phyloP scores from a whole-genome alignment of 2,797 vertebrate species.

The Oceanodroma leucorhoa region DNA sequence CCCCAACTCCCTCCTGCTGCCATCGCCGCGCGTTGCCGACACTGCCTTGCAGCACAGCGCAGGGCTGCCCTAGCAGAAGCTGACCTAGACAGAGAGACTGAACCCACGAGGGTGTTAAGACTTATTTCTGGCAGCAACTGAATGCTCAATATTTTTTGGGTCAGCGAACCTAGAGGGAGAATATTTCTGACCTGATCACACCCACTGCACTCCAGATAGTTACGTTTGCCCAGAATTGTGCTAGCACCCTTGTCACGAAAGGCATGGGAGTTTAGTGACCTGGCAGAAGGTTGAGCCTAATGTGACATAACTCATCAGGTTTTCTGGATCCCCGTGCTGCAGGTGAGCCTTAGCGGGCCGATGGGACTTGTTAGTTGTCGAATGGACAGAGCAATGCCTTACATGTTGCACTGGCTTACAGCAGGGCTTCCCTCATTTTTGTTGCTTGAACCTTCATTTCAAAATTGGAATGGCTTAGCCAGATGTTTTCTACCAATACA shows the following conservation, averaged over 20 bases:
- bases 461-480: not conserved
- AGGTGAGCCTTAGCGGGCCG: not conserved
- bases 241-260: not conserved
- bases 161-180: not conserved
- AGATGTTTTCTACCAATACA: not conserved
- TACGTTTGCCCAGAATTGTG: not conserved
- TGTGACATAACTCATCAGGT: not conserved
- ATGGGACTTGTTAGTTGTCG: not conserved
- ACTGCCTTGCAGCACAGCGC: not conserved
- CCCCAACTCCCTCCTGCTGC: not conserved
- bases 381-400: not conserved
- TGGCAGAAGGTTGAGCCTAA: not conserved
- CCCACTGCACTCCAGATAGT: not conserved
- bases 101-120: not conserved
- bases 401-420: not conserved
- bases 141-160: not conserved
- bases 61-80: not conserved
- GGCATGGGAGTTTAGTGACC: not conserved
- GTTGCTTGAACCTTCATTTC: not conserved
- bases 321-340: not conserved
- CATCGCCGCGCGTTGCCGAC: rapidly evolving
- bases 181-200: slow-evolving; percentile 11
- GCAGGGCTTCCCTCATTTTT: not conserved
- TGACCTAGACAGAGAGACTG: not conserved
- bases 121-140: not conserved